A percentile compares a stretch with the other conserved stretches of the same genome.
phyloP scores from a whole-genome alignment of 2,113 vertebrate species.

The Poeciliopsis prolifica region DNA sequence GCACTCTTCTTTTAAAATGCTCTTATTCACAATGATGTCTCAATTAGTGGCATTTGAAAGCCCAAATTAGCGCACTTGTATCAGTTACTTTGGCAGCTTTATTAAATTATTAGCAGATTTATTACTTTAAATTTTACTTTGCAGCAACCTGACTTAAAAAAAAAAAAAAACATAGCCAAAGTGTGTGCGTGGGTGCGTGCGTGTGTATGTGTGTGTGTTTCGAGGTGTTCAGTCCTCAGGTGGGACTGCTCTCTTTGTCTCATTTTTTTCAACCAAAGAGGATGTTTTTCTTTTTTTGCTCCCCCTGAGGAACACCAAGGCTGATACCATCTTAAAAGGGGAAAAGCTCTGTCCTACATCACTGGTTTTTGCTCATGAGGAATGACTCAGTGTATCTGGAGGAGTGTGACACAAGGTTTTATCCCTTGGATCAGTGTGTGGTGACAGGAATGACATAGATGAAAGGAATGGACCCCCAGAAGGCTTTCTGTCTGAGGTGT shows the following conservation, averaged over 20 bases:
- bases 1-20: background rate
- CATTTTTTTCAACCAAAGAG: slow-evolving; percentile 18
- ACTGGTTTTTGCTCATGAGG: slow-evolving; percentile 26
- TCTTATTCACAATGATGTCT: slow-evolving; percentile 27
- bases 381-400: slow-evolving; percentile 21
- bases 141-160: background rate
- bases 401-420: slow-evolving; percentile 25
- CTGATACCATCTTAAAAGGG: slow-evolving; percentile 29
- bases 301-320: slow-evolving; percentile 31
- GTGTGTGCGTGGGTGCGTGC: no score
- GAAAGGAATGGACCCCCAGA: slow-evolving; percentile 9
- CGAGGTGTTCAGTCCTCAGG: slow-evolving; percentile 3
- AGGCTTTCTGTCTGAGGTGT: slow-evolving; percentile 24
- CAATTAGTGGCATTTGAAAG: slow-evolving; percentile 36
- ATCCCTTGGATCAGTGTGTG: slow-evolving; percentile 31
- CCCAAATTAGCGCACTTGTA: slow-evolving; percentile 31
- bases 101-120: background rate
- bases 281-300: background rate
- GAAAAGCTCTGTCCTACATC: slow-evolving; percentile 15
- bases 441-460: slow-evolving; percentile 45
- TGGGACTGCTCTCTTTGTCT: slow-evolving; percentile 12
- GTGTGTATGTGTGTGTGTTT: background rate
- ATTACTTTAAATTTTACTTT: background rate
- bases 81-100: background rate
- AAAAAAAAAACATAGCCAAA: no score